These are phyloP conservation scores for Catharus minimus DNA, from an alignment of 2,113 vertebrate genomes.

Conservation along the genomic window DNA sequence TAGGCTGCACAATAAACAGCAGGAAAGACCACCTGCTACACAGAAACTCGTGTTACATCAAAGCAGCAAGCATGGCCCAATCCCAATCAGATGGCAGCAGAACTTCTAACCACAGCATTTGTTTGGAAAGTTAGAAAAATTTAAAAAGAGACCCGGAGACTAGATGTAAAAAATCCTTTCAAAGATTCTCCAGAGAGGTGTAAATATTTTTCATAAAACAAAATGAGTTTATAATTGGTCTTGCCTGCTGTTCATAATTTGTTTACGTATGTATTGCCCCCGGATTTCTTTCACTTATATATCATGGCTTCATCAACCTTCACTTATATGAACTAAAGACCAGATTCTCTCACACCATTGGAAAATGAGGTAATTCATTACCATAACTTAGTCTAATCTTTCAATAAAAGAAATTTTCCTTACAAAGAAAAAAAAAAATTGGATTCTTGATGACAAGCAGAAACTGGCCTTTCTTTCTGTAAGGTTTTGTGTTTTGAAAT, in stretches of 20 bases:
- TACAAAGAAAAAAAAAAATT: neutral
- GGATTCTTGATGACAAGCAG: neutral
- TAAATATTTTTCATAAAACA: neutral
- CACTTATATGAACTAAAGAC: neutral
- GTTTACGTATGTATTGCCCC: neutral
- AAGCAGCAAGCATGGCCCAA: conserved; percentile 28
- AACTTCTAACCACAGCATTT: conserved; percentile 17
- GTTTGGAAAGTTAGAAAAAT: neutral
- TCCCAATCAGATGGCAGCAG: conserved; percentile 51
- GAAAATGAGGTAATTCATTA: neutral
- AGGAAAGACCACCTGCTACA: conserved; percentile 75
- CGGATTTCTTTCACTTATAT: neutral
- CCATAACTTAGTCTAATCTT: neutral
- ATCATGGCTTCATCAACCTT: neutral
- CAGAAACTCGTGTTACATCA: conserved; percentile 69
- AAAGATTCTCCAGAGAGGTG: neutral
- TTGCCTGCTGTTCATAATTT: neutral
- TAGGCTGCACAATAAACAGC: conserved; percentile 66
- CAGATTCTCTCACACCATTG: neutral
- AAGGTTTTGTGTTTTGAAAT: neutral
- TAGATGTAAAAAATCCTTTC: neutral
- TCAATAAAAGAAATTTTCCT: neutral
- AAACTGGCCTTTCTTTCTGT: neutral
- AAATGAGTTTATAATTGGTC: neutral
- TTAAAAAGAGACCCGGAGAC: neutral